Evolutionary conservation across 2,888 invertebrate species (phyloP), one percentile per base, ranked within the genome.

Genomic region (Apamea anceps): DNA sequence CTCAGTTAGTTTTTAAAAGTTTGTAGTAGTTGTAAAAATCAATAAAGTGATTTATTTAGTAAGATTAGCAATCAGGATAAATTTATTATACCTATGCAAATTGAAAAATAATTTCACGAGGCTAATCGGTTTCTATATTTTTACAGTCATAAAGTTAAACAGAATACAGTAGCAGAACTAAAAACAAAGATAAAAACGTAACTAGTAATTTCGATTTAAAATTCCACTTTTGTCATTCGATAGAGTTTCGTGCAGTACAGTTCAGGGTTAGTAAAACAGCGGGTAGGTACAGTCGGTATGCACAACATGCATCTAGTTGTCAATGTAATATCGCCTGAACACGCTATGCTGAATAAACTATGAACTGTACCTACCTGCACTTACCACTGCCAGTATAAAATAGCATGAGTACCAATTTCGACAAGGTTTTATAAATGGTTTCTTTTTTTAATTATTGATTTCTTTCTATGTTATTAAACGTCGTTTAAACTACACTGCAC

Each of bases 331-430:
- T 77, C 78, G 62, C 25, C 62, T 57, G 25, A 80, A 66, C 89
- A 89, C 90, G 89, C 89, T 48, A 89, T 80, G 45, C 75, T 90
- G 81, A 88, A 89, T 89, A 85, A 87, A 88, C 85, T 88, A 85
- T 86, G 87, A 79, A 80, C 75, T 48, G 51, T 80, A 78, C 45
- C 57, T 79, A 85, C 85, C 71, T 73, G 62, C 68, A 70, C 73
- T 79, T 77, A 85, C 72, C 72, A 76, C 57, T 65, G 25, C 60
- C 66, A 74, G 25, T 73, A 80, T 75, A 76, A 67, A 74, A 42
- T 65, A 42, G 51, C 72, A 65, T 25, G 79, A 63, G 65, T 45
- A 72, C 37, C 68, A 72, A 86, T 75, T 79, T 62, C 63, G 57
- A 79, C 25, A 3, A 0, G 2, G 32, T 3, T 57, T 51, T 18